Evolutionary conservation across 2,113 vertebrate genomes (phyloP).

Genomic region (Oceanites oceanicus): DNA sequence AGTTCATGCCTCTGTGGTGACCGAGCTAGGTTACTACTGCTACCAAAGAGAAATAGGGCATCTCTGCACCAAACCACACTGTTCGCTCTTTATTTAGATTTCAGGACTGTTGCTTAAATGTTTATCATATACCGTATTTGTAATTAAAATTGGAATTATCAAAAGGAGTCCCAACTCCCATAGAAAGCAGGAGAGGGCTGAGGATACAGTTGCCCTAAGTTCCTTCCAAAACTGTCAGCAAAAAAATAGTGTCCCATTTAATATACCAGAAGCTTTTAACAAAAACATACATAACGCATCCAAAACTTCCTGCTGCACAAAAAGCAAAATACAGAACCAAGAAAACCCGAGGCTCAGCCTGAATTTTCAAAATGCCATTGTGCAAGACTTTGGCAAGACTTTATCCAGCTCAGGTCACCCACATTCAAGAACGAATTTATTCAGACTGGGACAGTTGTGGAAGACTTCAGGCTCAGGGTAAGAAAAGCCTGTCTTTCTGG

Average conservation of each 20-base stretch:
- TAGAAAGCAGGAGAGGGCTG: neutral
- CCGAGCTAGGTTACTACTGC: neutral
- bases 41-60: neutral
- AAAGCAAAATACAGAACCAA: neutral
- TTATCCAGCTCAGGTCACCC: neutral
- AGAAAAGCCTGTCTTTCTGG: neutral
- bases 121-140: neutral
- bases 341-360: neutral
- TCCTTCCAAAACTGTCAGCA: neutral
- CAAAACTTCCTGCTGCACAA: neutral
- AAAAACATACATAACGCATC: neutral
- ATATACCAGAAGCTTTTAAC: conserved; percentile 1
- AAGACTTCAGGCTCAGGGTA: neutral
- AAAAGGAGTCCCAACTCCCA: neutral
- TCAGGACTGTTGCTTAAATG: neutral
- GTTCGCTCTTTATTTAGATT: neutral
- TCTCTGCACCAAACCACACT: neutral
- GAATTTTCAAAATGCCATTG: conserved; percentile 7
- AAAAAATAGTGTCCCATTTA: neutral
- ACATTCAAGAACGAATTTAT: neutral
- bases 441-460: neutral
- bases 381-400: neutral
- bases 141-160: neutral
- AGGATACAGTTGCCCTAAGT: neutral
- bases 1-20: neutral